Conservation (phyloP, 2,113 vertebrate species). For the Tupaia chinensis region DNA sequence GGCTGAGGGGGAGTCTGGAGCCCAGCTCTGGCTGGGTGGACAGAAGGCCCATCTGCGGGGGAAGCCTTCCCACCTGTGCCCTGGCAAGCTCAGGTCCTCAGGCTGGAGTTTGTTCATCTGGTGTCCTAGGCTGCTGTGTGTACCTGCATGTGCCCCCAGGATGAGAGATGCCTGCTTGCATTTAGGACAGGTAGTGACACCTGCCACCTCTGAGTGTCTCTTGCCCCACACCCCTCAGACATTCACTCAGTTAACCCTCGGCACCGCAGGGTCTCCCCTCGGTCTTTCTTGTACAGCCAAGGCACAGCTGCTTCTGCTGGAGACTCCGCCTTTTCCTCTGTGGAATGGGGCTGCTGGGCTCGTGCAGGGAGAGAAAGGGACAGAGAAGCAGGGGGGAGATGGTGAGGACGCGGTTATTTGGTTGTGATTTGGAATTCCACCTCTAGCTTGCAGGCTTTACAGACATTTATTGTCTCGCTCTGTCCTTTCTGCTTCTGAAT, state of each 20-base stretch:
- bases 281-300: neutral
- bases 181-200: neutral
- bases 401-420: neutral
- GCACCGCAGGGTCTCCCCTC: neutral
- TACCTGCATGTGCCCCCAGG: accelerated
- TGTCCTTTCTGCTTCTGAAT: neutral
- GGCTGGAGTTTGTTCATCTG: neutral
- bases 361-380: neutral
- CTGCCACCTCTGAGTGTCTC: neutral
- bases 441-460: neutral
- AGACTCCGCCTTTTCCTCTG: neutral
- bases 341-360: neutral
- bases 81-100: neutral
- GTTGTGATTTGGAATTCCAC: neutral
- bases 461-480: neutral
- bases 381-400: neutral
- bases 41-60: neutral
- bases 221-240: neutral
- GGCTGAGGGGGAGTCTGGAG: neutral
- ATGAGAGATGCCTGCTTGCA: neutral
- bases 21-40: neutral
- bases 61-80: neutral
- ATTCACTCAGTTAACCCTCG: neutral
- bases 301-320: neutral
- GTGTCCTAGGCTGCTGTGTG: neutral